Conservation (phyloP, 2,888 invertebrate species). For the Periphyllus acericola region DNA sequence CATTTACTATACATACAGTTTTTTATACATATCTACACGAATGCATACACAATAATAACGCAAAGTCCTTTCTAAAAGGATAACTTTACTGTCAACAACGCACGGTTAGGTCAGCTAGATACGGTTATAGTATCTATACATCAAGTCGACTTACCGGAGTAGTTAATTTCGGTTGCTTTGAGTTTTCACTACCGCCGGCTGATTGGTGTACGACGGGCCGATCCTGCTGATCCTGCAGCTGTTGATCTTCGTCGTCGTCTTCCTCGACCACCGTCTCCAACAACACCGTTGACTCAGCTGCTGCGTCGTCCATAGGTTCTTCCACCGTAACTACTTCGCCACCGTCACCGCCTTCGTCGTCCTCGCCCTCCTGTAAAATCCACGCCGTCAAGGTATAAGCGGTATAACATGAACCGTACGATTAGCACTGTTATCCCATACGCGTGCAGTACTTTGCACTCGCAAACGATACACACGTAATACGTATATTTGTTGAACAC, state of each 20-base stretch:
- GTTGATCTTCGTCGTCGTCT: constrained; percentile 28
- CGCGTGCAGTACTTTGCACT: background rate
- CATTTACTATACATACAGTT: too few relatives aligned
- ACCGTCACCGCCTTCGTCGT: background rate
- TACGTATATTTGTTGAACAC: background rate
- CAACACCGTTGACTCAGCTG: background rate
- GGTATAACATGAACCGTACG: background rate
- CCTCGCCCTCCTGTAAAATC: constrained; percentile 27
- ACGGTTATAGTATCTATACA: too few relatives aligned
- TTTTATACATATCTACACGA: too few relatives aligned
- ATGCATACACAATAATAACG: too few relatives aligned
- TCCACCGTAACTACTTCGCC: background rate
- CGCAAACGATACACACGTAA: background rate
- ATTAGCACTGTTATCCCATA: background rate
- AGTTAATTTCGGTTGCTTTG: background rate
- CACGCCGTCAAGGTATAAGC: background rate
- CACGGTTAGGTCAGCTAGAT: too few relatives aligned
- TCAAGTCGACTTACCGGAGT: background rate
- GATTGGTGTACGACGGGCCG: background rate
- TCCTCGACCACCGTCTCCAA: constrained; percentile 50
- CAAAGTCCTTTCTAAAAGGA: too few relatives aligned
- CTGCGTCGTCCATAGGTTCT: background rate
- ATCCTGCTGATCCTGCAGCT: background rate
- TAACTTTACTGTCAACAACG: too few relatives aligned
- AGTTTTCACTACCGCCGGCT: background rate